Percentiles rank a stretch among this genome's conserved stretches.
Evolutionary conservation across 2,797 vertebrate species (phyloP).

Genomic region (Chaetophractus vellerosus): DNA sequence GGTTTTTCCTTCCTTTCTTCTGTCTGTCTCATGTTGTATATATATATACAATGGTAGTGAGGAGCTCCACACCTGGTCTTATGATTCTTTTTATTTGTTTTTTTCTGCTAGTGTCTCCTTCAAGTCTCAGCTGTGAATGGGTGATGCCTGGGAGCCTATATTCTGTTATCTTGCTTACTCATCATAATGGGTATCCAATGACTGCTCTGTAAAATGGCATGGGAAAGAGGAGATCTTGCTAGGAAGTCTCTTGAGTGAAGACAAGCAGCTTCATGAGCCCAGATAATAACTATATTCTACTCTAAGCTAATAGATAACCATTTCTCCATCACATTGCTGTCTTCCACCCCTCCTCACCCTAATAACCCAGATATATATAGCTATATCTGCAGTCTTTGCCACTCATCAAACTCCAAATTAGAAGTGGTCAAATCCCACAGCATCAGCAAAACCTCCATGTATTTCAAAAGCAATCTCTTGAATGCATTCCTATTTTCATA

Average conservation of each 20-base stretch:
- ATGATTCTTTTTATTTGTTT: not conserved
- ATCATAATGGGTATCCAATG: not conserved
- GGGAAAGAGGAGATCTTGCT: not conserved
- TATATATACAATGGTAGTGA: rapidly evolving
- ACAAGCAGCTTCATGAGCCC: not conserved
- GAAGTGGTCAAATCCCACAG: not conserved
- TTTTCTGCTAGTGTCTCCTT: not conserved
- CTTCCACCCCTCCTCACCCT: not conserved
- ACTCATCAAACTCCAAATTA: not conserved
- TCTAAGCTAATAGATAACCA: not conserved
- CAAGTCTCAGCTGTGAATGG: not conserved
- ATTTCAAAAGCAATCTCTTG: not conserved
- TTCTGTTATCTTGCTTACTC: not conserved
- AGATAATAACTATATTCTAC: not conserved
- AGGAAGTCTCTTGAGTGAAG: not conserved
- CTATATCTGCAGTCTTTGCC: not conserved
- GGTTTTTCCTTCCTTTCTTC: not conserved
- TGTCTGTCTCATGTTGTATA: not conserved
- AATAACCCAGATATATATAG: not conserved
- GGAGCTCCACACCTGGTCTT: not conserved
- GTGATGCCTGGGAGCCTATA: not conserved
- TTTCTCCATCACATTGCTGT: not conserved
- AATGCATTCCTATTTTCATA: not conserved
- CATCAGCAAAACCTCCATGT: not conserved
- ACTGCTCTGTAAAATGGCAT: not conserved